Conservation (phyloP, 2,888 invertebrate genomes). For the Chesias legatella region DNA sequence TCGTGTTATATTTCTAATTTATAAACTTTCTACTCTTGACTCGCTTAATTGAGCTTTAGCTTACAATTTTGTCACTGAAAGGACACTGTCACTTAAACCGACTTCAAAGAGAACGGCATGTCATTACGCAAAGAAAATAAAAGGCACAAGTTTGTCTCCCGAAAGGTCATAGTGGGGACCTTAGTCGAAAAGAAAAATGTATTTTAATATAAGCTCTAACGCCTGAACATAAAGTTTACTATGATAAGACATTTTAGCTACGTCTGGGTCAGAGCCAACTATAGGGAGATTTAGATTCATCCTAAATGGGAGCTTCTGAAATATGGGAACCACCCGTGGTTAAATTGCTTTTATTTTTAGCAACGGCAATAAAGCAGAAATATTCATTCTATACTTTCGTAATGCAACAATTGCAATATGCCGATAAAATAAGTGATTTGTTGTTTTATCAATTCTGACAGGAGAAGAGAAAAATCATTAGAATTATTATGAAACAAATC, state of each 20-base stretch:
- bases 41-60: too few relatives aligned
- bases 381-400: constrained; percentile 20
- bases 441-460: too few relatives aligned
- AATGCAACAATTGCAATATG: too few relatives aligned
- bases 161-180: constrained; percentile 49
- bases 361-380: constrained; percentile 29
- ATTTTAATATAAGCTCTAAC: constrained; percentile 11
- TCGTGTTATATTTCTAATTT: too few relatives aligned
- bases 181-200: constrained; percentile 21
- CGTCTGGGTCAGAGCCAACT: constrained; percentile 53
- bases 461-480: too few relatives aligned
- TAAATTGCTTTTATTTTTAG: constrained; percentile 49
- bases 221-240: constrained; percentile 13
- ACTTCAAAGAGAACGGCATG: too few relatives aligned
- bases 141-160: constrained; percentile 18
- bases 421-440: too few relatives aligned
- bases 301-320: constrained; percentile 48
- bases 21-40: too few relatives aligned
- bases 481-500: too few relatives aligned
- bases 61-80: too few relatives aligned
- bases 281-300: constrained; percentile 60
- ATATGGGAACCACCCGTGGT: constrained; percentile 51
- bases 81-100: too few relatives aligned
- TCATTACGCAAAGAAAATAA: constrained; percentile 3
- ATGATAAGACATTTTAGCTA: constrained; percentile 21